phyloP scores from a whole-genome alignment of 1,140 invertebrate species.

The Zophobas atratus region DNA sequence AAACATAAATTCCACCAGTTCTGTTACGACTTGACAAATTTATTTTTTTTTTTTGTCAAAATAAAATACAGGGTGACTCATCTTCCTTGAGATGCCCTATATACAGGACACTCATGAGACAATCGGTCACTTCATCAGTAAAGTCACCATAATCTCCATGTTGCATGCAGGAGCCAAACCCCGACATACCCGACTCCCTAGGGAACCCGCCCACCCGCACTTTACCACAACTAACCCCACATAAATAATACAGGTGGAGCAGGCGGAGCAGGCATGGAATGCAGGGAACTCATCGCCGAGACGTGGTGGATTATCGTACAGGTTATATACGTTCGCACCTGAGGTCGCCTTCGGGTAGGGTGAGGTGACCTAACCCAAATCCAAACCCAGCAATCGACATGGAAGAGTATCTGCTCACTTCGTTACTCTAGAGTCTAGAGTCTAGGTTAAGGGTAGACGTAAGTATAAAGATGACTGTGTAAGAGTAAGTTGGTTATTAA shows the following conservation, averaged over 20 bases:
- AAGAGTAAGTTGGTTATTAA: too few relatives aligned
- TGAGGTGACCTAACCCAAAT: slow-evolving; percentile 78
- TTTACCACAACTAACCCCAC: neutral
- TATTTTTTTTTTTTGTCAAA: too few relatives aligned
- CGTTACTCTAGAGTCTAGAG: neutral
- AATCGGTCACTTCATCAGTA: too few relatives aligned
- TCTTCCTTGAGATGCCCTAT: too few relatives aligned
- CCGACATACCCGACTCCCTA: too few relatives aligned
- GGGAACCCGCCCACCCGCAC: too few relatives aligned
- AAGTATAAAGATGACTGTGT: neutral
- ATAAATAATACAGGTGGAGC: slow-evolving; percentile 72
- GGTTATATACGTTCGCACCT: slow-evolving; percentile 92
- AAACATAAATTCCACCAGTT: too few relatives aligned
- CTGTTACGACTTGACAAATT: too few relatives aligned
- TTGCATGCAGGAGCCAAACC: too few relatives aligned
- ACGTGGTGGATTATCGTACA: slow-evolving; percentile 86
- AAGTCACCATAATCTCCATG: too few relatives aligned
- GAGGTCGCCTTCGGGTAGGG: slow-evolving; percentile 88
- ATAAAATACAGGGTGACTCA: too few relatives aligned
- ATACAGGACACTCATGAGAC: too few relatives aligned
- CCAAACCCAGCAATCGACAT: slow-evolving; percentile 4
- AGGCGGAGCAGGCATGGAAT: slow-evolving; percentile 76
- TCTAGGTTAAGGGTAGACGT: neutral
- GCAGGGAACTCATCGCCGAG: slow-evolving; percentile 74
- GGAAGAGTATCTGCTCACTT: slow-evolving; percentile 26